Percentiles rank a stretch among this genome's conserved stretches.
phyloP scores from a whole-genome alignment of 37 sponge, comb jelly and placozoan genomes.

The Ianthella basta region DNA sequence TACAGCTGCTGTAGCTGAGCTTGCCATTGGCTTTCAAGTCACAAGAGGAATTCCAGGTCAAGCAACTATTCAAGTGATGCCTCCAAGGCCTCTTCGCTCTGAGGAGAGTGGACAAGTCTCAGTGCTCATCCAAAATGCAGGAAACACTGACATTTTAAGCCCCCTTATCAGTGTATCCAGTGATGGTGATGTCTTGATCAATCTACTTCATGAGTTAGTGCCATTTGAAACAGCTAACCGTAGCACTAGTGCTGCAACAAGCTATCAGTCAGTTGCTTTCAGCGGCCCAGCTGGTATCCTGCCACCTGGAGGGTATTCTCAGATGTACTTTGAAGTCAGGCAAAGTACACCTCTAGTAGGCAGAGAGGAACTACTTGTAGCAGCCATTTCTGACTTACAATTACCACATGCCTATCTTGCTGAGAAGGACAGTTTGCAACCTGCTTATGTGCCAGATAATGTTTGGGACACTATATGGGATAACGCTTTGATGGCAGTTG shows the following conservation, averaged over 20 bases:
- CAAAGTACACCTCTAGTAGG: not conserved
- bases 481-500: conserved; percentile 31
- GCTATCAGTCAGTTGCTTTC: not conserved
- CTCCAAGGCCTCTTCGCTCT: not conserved
- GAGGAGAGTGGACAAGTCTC: not conserved
- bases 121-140: conserved; percentile 15
- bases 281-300: conserved; percentile 37
- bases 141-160: conserved; percentile 33
- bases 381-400: not conserved
- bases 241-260: too few species aligned
- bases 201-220: too few species aligned
- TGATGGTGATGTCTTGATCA: too few species aligned
- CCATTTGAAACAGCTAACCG: too few species aligned
- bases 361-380: not conserved
- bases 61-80: not conserved
- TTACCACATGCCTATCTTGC: conserved; percentile 8
- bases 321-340: not conserved
- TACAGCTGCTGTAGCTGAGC: not conserved
- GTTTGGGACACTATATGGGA: conserved; percentile 39
- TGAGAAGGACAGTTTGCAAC: not conserved
- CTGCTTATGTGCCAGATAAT: not conserved
- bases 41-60: conserved; percentile 40
- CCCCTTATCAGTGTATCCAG: conserved; percentile 6
- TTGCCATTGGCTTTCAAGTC: conserved; percentile 2
- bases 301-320: not conserved